Base-by-base conservation (phyloP, 2,113 vertebrate species). In the Glareola pratincola region DNA sequence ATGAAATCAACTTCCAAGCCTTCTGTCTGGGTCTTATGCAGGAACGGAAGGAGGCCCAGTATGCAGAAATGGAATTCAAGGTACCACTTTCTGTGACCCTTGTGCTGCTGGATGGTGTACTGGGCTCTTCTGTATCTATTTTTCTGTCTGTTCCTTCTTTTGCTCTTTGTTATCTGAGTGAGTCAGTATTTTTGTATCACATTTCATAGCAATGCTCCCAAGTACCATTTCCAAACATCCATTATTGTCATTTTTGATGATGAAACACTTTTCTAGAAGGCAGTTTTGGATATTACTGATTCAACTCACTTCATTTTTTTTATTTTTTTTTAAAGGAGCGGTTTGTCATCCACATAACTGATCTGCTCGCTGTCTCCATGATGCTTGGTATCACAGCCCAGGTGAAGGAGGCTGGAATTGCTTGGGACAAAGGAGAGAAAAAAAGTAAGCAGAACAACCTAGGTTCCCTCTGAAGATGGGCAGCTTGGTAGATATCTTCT, bases 391-490 rank as follows among this genome's bases (percentile, higher is more conserved):
- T 99, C 96, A 99, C 99, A 0, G 99, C 98, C 36, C 99, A 99
- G 96, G 99, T 99, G 97, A 99, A 99, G 96, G 99, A 99, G 94
- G 99, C 99, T 2, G 99, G 99, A 60, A 86, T 99, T 26, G 99
- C 99, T 2, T 99, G 99, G 99, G 99, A 99, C 98, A 99, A 99
- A 98, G 99, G 99, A 92, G 99, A 99, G 95, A 99, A 99, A 88
- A 99, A 99, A 95, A 99, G 99, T 99, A 97, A 98, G 98, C 14
- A 43, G 17, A 73, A 23, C 7, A 66, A 36, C 13, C 12, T 22
- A 6, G 34, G 2, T 30, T 73, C 7, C 20, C 26, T 72, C 24
- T 62, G 79, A 78, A 69, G 29, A 12, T 62, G 64, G 32, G 23
- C 21, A 10, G n/a, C 39, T 36, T 71, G 26, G 18, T 48, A 45